Percentiles rank a stretch among this genome's conserved stretches.
These are phyloP conservation scores for Pterostichus niger DNA, from an alignment of 2,888 invertebrate genomes.

Conservation along the genomic window DNA sequence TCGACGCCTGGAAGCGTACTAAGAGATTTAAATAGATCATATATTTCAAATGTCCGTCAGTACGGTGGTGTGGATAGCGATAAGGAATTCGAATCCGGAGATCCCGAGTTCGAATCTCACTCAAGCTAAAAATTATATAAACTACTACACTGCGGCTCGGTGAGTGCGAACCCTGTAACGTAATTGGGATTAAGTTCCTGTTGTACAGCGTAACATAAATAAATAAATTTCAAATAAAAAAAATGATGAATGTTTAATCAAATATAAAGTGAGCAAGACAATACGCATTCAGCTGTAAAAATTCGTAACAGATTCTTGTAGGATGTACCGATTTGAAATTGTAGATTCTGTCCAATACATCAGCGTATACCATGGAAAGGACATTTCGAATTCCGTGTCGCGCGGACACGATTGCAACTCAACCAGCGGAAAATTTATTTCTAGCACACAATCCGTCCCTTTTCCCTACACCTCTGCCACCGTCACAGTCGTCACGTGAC, in stretches of 20 bases:
- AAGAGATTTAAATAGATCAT: no score
- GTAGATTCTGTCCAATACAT: conserved; percentile 30
- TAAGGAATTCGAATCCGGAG: no score
- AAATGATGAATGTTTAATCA: background rate
- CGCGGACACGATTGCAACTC: conserved; percentile 43
- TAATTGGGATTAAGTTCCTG: no score
- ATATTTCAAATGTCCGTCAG: no score
- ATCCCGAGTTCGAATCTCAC: no score
- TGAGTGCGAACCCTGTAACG: no score
- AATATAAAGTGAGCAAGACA: background rate
- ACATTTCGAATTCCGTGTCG: conserved; percentile 46
- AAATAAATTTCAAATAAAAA: no score
- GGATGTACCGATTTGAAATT: conserved; percentile 33
- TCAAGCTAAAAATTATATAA: no score
- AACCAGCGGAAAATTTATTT: conserved; percentile 60
- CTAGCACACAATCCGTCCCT: conserved; percentile 20
- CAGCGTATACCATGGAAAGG: conserved; percentile 6
- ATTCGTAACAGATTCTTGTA: background rate
- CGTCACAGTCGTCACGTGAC: conserved; percentile 30
- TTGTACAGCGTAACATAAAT: no score
- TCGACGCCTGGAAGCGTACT: no score
- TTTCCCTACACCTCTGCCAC: background rate
- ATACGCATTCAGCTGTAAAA: background rate
- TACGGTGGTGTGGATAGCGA: no score
- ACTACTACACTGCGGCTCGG: no score